Conservation (phyloP, 2,113 vertebrate genomes). For the Megatriorchis doriae region DNA sequence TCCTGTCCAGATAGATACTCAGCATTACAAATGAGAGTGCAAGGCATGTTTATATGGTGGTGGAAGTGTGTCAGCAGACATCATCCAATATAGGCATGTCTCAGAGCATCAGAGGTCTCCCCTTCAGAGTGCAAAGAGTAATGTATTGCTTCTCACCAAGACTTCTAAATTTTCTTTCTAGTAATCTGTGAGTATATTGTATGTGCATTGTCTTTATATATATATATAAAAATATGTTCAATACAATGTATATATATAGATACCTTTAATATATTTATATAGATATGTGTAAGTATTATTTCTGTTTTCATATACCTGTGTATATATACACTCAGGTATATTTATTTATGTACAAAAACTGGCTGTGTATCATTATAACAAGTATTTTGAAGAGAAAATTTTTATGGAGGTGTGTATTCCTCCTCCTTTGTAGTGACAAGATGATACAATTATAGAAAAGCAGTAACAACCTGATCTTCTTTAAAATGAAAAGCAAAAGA, state of each 20-base stretch:
- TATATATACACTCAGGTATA: not conserved
- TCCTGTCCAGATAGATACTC: not conserved
- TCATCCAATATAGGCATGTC: not conserved
- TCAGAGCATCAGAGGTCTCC: not conserved
- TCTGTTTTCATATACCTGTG: not conserved
- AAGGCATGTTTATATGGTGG: not conserved
- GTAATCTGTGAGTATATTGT: not conserved
- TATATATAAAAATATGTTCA: not conserved
- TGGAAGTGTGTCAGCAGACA: not conserved
- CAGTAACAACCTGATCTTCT: not conserved
- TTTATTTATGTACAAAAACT: conserved; percentile 6
- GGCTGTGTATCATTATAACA: not conserved
- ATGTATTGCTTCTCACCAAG: not conserved
- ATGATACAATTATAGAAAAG: not conserved
- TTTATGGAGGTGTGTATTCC: not conserved
- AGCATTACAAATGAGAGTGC: not conserved
- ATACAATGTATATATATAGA: not conserved
- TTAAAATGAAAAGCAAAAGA: not conserved
- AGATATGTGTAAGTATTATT: not conserved
- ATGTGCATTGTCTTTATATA: not conserved
- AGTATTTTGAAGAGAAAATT: not conserved
- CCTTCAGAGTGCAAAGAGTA: not conserved
- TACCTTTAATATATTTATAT: not conserved
- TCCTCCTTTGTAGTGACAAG: conserved; percentile 18
- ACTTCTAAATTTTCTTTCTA: not conserved